Percentiles rank a stretch among this genome's conserved stretches.
Evolutionary conservation across 2,888 invertebrate species (phyloP).

Genomic region (Podabrus alpinus): DNA sequence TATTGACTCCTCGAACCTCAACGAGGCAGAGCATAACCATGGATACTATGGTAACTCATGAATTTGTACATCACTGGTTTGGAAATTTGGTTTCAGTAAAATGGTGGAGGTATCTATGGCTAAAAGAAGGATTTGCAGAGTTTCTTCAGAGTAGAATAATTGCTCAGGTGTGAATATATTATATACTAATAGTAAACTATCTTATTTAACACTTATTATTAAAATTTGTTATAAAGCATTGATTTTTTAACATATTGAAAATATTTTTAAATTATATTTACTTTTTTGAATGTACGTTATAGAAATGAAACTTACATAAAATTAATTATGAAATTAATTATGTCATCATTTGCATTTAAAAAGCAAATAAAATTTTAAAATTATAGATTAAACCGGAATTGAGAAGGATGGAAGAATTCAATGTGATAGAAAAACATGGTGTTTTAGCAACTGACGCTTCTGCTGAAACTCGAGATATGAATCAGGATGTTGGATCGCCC

Average conservation of each 20-base stretch:
- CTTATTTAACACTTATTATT: not conserved
- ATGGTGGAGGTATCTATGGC: slow-evolving; percentile 55
- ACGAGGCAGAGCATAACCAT: slow-evolving; percentile 36
- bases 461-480: slow-evolving; percentile 56
- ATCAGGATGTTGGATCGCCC: slow-evolving; percentile 60
- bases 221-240: too few relatives aligned
- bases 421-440: not conserved
- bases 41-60: slow-evolving; percentile 55
- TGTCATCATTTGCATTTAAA: not conserved
- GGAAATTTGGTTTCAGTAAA: slow-evolving; percentile 53
- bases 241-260: too few relatives aligned
- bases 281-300: too few relatives aligned
- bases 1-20: not conserved
- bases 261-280: too few relatives aligned
- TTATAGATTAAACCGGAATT: slow-evolving; percentile 18
- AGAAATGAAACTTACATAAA: too few relatives aligned
- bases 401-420: slow-evolving; percentile 14
- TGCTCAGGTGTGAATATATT: slow-evolving; percentile 35
- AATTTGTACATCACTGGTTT: slow-evolving; percentile 62
- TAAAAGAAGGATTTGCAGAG: slow-evolving; percentile 60
- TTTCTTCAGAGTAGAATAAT: slow-evolving; percentile 55
- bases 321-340: not conserved
- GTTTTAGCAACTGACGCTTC: slow-evolving; percentile 14
- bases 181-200: not conserved
- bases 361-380: not conserved